Percentiles rank a stretch among this genome's conserved stretches.
Conservation (phyloP, 2,797 vertebrate genomes). For the Glossophaga mutica region DNA sequence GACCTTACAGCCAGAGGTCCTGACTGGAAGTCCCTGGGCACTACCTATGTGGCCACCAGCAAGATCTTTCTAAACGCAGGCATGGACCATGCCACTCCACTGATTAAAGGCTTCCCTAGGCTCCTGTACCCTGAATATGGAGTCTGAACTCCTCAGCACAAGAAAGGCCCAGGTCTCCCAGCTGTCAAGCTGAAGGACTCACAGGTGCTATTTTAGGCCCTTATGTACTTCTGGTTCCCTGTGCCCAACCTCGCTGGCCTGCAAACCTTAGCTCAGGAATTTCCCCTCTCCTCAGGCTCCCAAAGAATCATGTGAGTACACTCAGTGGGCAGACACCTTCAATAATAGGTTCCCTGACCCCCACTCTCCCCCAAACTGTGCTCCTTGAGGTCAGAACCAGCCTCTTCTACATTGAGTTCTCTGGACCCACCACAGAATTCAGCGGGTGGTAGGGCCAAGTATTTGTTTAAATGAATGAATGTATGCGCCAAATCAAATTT, state of each 20-base stretch:
- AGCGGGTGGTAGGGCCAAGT: not conserved
- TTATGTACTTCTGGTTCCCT: not conserved
- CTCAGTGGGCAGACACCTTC: not conserved
- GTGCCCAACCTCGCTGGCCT: not conserved
- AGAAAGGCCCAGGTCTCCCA: not conserved
- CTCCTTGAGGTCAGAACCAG: not conserved
- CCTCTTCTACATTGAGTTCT: not conserved
- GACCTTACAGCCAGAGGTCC: not conserved
- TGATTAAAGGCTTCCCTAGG: constrained; percentile 24
- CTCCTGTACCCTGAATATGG: not conserved
- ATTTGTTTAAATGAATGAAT: constrained; percentile 17
- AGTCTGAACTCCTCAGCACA: not conserved
- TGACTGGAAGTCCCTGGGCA: not conserved
- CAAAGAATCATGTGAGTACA: not conserved
- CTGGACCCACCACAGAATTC: constrained; percentile 19
- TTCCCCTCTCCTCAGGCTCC: not conserved
- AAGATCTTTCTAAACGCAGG: constrained; percentile 36
- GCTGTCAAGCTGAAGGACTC: constrained; percentile 56
- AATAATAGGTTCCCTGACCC: not conserved
- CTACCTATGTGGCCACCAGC: not conserved
- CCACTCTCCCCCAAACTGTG: not conserved
- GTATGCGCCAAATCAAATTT: constrained; percentile 27
- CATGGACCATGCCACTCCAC: not conserved
- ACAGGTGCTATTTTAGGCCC: constrained; percentile 65
- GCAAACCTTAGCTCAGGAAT: constrained; percentile 38